Percentiles rank a stretch among this genome's conserved stretches.
Conservation (phyloP, 2,797 vertebrate species). For the Gorsachius magnificus region DNA sequence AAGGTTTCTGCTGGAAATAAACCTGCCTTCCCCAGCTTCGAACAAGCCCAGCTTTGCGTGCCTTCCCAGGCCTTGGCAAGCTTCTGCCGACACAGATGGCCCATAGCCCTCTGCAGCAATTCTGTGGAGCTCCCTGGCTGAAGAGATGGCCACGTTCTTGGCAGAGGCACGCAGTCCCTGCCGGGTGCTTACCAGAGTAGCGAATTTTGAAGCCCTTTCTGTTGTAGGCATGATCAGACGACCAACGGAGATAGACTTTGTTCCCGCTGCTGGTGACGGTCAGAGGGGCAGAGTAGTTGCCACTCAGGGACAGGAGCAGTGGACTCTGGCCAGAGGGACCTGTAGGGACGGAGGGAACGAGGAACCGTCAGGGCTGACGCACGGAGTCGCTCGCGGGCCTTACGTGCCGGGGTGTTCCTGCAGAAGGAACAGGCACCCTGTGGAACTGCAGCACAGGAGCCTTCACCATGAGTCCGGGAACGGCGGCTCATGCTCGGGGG, state of each 20-base stretch:
- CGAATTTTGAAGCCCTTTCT: constrained; percentile 97
- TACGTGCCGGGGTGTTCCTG: fast-evolving
- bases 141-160: neutral
- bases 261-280: constrained; percentile 91
- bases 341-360: constrained; percentile 8
- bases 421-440: fast-evolving
- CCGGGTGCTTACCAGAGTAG: constrained; percentile 85
- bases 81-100: neutral
- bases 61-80: neutral
- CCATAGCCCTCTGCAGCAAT: neutral
- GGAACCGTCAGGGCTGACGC: neutral
- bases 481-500: neutral
- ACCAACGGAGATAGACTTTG: constrained; percentile 95
- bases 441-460: neutral
- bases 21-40: neutral
- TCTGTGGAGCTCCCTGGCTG: neutral
- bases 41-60: fast-evolving
- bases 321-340: constrained; percentile 93
- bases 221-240: constrained; percentile 94
- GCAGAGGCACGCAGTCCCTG: neutral
- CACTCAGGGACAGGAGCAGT: constrained; percentile 91
- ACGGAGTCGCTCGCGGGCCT: fast-evolving
- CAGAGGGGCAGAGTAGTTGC: constrained; percentile 93
- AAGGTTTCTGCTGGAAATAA: neutral
- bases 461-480: fast-evolving